Evolutionary conservation across 2,888 invertebrate species (phyloP), one percentile per base, ranked within the genome.

Genomic region (Agrypnus murinus): DNA sequence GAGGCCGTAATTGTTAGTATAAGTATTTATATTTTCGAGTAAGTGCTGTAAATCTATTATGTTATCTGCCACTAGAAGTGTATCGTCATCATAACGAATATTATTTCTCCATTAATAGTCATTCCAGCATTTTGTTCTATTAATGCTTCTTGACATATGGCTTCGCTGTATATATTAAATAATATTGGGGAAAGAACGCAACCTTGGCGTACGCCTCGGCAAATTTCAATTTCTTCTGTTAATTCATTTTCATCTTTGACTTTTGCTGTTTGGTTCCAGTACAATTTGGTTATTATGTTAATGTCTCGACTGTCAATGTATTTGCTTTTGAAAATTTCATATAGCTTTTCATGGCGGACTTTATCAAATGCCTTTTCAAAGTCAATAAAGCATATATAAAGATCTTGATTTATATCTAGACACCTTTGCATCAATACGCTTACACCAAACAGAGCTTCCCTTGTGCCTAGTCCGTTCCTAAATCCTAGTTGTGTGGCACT

Each of bases 211-310:
- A 59, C 36, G 14, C 38, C 38, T 36, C 59, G 25, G 36, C n/a
- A 14, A n/a, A 43, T 43, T 17, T 59, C 45, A 12, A 43, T 31
- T 59, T 59, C 25, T 59, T 59, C 43, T 1, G 59, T 43, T 59
- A 43, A 17, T 43, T 59, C 17, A 1, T 40, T 15, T 36, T 46
- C 36, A 10, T 38, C 60, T 46, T 57, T 34, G 57, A 66, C 63
- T 19, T 70, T 50, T 36, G 38, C 57, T 55, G 46, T 69, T 32
- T 68, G 73, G 69, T 71, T 70, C 69, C 62, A 69, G 65, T 69
- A 65, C 65, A 48, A 57, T 2, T 14, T 9, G 2, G 53, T 7
- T 9, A 53, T 53, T 19, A 19, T 19, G 3, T 32, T 19, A 17
- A 55, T 55, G 32, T 55, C 17, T 25, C 14, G 10, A 14, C 48